Evolutionary conservation across 2,797 vertebrate species (phyloP), one percentile per base, ranked within the genome.

Genomic region (Poecile montanus): DNA sequence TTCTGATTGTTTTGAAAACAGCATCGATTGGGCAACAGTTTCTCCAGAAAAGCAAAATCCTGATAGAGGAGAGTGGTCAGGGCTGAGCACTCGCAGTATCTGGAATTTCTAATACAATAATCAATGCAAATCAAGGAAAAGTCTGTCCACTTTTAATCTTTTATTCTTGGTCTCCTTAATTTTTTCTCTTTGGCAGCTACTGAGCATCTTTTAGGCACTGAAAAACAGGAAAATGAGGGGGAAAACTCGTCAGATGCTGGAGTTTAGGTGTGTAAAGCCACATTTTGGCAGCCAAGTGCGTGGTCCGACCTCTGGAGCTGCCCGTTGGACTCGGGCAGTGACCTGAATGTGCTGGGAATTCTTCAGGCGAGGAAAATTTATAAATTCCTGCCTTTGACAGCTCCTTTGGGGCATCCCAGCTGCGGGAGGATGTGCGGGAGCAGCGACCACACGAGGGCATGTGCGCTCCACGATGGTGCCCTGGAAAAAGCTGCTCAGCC

Each of bases 361-460:
- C 4, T 27, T 0, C 5, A 22, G 1, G 26, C 0, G 2, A 53
- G 26, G n/a, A 2, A 6, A n/a, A 72, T 6, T 20, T 16, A 3
- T 1, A 2, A 14, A 56, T 8, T 5, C 42, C 26, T 16, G 5
- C 3, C 22, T 26, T 26, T 4, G 25, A 2, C 34, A 1, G 4
- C 56, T 42, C 20, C 1, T 9, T 26, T 7, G 9, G 34, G 21
- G 34, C 42, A 16, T 5, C 13, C 22, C 27, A 2, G 90, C 38
- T 2, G 45, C 4, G 11, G 62, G 8, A 34, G 2, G 11, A 5
- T 1, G 26, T 1, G 73, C 6, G 3, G 47, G 42, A n/a, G 36
- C 25, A 3, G 10, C 18, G 53, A 30, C 95, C 96, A 94, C 96
- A 63, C 95, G 96, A 96, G 93, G 96, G 97, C 90, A 89, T 7